Evolutionary conservation across 2,888 invertebrate genomes (phyloP).

Genomic region (Nasonia oneida): DNA sequence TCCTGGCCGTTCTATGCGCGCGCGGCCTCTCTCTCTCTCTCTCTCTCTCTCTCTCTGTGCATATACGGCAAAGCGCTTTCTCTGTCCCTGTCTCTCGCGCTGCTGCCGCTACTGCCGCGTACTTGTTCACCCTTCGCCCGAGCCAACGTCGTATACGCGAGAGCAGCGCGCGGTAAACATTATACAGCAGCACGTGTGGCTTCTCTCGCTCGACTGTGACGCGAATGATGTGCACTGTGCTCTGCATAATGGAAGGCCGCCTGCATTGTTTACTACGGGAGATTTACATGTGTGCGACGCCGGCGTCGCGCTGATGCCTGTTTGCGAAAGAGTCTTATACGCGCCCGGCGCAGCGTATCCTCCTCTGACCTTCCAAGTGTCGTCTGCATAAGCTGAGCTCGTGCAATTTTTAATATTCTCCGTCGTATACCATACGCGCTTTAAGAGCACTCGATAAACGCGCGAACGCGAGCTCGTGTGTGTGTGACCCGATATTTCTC

Average conservation of each 20-base stretch:
- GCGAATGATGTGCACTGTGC: slow-evolving; percentile 23
- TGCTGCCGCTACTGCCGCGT: background rate
- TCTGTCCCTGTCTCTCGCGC: slow-evolving; percentile 14
- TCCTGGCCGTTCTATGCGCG: background rate
- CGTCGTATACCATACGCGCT: background rate
- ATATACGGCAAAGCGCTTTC: background rate
- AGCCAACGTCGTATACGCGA: background rate
- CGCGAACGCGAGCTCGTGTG: background rate
- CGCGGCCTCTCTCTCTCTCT: background rate
- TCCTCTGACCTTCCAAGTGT: background rate
- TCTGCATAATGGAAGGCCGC: slow-evolving; percentile 36
- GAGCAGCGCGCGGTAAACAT: slow-evolving; percentile 29
- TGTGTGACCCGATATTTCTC: background rate
- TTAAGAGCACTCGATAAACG: background rate
- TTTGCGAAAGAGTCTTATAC: background rate
- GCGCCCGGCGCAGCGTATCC: background rate
- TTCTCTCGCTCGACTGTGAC: slow-evolving; percentile 19
- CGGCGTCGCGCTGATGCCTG: background rate
- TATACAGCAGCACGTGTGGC: slow-evolving; percentile 22
- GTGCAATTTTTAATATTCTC: background rate
- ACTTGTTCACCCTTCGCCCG: background rate
- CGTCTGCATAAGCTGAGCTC: slow-evolving; percentile 2
- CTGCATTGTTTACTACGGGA: slow-evolving; percentile 6
- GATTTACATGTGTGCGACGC: slow-evolving; percentile 2
- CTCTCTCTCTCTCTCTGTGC: slow-evolving; percentile 11